A percentile compares a stretch with the other conserved stretches of the same genome.
Conservation (phyloP, 35 echinoderm and acorn worm species). For the Stichopus chloronotus region DNA sequence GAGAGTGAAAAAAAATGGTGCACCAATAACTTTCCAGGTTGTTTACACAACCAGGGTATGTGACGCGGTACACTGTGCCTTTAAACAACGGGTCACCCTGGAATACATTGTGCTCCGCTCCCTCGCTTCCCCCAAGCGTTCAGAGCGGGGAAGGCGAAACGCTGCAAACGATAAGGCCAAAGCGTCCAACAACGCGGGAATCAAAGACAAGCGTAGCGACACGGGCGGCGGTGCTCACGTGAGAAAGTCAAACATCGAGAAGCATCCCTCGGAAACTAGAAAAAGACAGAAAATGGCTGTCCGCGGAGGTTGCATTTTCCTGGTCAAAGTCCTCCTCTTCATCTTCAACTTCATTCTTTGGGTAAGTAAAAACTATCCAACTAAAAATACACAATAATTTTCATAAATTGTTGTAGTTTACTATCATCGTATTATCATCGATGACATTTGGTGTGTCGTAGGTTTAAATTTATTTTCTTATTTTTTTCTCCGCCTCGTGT, state of each 20-base stretch:
- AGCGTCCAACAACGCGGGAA: neutral
- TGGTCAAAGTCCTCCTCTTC: constrained; percentile 76
- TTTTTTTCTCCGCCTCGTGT: no score
- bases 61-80: constrained; percentile 27
- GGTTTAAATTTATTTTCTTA: no score
- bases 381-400: no score
- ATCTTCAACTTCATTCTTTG: constrained; percentile 79
- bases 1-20: neutral
- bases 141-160: constrained; percentile 62
- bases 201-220: constrained; percentile 19
- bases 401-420: no score
- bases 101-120: constrained; percentile 64
- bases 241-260: constrained; percentile 7
- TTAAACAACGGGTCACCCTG: constrained; percentile 47
- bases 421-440: no score
- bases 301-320: constrained; percentile 63
- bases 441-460: no score
- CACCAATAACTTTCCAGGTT: neutral
- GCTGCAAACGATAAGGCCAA: constrained; percentile 32
- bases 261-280: neutral
- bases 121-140: constrained; percentile 61
- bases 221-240: constrained; percentile 33
- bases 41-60: constrained; percentile 31
- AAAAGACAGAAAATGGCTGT: constrained; percentile 71
- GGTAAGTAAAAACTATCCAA: constrained; percentile 55